These are phyloP conservation scores for Drosophila sp. DNA, from an alignment of 1,140 invertebrate species.

Conservation along the genomic window DNA sequence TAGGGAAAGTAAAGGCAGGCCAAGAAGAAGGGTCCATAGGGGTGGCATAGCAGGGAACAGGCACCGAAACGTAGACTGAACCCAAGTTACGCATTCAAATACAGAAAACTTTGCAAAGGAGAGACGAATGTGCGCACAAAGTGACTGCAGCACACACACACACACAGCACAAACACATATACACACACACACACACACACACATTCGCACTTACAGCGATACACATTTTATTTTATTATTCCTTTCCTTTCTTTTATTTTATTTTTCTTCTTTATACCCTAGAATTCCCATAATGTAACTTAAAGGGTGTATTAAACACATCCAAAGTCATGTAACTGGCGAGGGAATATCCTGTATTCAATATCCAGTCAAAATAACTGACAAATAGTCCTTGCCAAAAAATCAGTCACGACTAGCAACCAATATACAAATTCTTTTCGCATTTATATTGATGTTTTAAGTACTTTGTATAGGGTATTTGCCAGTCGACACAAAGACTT, in stretches of 20 bases:
- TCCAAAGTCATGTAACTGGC: background rate
- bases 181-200: conserved; percentile 30
- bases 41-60: conserved; percentile 13
- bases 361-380: no score
- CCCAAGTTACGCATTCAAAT: conserved; percentile 73
- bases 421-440: background rate
- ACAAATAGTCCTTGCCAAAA: no score
- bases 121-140: conserved; percentile 72
- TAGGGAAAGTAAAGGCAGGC: conserved; percentile 29
- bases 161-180: conserved; percentile 34
- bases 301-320: background rate
- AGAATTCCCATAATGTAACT: background rate
- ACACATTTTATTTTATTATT: conserved; percentile 81
- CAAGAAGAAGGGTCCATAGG: conserved; percentile 21
- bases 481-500: conserved; percentile 1
- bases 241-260: conserved; percentile 69
- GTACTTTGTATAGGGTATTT: background rate
- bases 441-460: background rate
- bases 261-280: conserved; percentile 47
- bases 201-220: conserved; percentile 53
- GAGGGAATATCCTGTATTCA: no score
- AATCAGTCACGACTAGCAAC: no score
- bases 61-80: conserved; percentile 51
- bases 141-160: conserved; percentile 31
- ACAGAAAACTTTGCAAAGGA: conserved; percentile 67